A percentile compares a stretch with the other conserved stretches of the same genome.
These are phyloP conservation scores for Drosophila niveifrons DNA, from an alignment of 2,888 invertebrate genomes.

Conservation along the genomic window DNA sequence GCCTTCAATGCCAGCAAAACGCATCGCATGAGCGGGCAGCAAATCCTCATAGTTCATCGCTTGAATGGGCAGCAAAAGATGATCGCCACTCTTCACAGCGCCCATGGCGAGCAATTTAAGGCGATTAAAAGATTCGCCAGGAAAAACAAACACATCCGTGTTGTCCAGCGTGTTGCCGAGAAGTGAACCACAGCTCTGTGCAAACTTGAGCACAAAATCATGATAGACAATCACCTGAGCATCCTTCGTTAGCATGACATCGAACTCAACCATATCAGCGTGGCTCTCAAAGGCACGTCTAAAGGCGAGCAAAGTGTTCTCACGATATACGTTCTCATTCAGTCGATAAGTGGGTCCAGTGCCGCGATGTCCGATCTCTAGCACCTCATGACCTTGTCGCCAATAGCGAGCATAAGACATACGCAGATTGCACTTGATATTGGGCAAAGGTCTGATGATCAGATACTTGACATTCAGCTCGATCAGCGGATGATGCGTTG, in stretches of 20 bases:
- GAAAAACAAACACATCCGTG: constrained; percentile 93
- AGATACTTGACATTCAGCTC: constrained; percentile 88
- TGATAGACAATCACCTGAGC: constrained; percentile 96
- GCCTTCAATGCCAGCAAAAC: constrained; percentile 89
- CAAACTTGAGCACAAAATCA: constrained; percentile 96
- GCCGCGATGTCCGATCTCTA: constrained; percentile 97
- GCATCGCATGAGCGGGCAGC: constrained; percentile 89
- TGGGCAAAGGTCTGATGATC: constrained; percentile 71
- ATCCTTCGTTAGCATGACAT: constrained; percentile 98
- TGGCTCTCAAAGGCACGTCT: constrained; percentile 95
- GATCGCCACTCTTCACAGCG: constrained; percentile 34
- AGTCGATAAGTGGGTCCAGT: constrained; percentile 94
- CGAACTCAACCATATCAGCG: constrained; percentile 98
- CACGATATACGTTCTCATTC: constrained; percentile 90
- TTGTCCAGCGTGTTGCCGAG: constrained; percentile 88
- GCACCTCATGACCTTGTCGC: constrained; percentile 91
- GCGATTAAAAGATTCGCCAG: constrained; percentile 95
- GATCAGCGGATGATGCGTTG: constrained; percentile 94
- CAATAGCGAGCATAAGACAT: constrained; percentile 92
- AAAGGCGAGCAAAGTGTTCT: constrained; percentile 97
- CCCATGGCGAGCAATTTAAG: constrained; percentile 93
- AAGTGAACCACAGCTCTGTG: constrained; percentile 88
- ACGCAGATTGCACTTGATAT: constrained; percentile 38
- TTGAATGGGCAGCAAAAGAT: constrained; percentile 84
- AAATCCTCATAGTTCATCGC: constrained; percentile 92